Evolutionary conservation across 1,140 invertebrate species (phyloP), one percentile per base, ranked within the genome.

Genomic region (Xylocopa sonorina): DNA sequence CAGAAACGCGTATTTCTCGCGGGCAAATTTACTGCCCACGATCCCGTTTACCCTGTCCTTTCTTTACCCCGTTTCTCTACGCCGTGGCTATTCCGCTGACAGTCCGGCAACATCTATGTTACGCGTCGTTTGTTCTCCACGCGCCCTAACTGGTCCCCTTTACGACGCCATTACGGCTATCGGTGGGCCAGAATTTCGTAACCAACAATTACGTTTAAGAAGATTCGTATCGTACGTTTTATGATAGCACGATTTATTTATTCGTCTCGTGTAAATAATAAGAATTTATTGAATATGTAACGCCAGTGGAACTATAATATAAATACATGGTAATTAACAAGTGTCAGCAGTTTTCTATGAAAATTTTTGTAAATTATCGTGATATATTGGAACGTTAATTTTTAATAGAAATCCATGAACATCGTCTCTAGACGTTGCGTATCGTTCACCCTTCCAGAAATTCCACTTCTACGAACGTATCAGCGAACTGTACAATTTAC

Each of bases 21-120:
- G 64, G 34, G n/a, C 34, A 50, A 80, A 76, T 71, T 60, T 53
- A 71, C 62, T 48, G 21, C 29, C 41, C 21, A 50, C 63, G 51
- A 78, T 50, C 53, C n/a, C 27, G 34, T 48, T 75, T 46, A n/a
- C 68, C 27, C 32, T 50, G 21, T n/a, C 64, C 34, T 21, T 67
- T 76, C 68, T 57, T 78, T 57, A 68, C 62, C 63, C 53, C 68
- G 29, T 71, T 71, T 53, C 21, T 79, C 55, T 57, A 51, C 43
- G 27, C 0, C n/a, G 38, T 24, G n/a, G 21, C 53, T 53, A 64
- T 55, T 64, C n/a, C n/a, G 14, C 14, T 51, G 74, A 73, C 32
- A 76, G 60, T 29, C n/a, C 48, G 46, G 51, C 41, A 51, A 51
- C 69, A 74, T 78, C 63, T 79, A 75, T 68, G 73, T 73, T 57